Evolutionary conservation across 2,113 vertebrate species (phyloP), one percentile per base, ranked within the genome.

Genomic region (Porphyrio hochstetteri): DNA sequence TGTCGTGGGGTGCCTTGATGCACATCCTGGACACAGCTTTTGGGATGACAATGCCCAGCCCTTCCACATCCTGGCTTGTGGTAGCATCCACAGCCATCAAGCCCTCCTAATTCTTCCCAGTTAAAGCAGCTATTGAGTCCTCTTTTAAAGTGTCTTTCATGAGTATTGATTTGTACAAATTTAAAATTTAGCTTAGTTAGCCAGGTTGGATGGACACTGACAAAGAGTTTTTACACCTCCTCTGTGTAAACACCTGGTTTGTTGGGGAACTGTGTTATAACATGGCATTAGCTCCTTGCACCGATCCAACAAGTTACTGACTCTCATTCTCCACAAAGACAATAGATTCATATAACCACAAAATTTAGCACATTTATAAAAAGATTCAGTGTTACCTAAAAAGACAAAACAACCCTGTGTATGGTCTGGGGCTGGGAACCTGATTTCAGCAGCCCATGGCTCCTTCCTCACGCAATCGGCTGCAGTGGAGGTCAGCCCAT

Each of bases 401-500:
- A 85, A 86, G 55, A 40, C 31, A 70, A 80, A 55, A 31, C 15
- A 75, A 31, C 1, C 1, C 27, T 16, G 23, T 42, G 29, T 10
- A 9, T 44, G 53, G 59, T 19, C 75, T 77, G n/a, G 16, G 56
- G 25, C n/a, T 67, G 65, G 25, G 79, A 79, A 79, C 50, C 27
- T 1, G 0, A 13, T 77, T 74, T 85, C 57, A 36, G 40, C 2
- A 1, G 50, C 11, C 3, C 53, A 12, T 5, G 31, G 36, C 60
- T 88, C 53, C 50, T 48, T 82, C 25, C 38, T 65, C 59, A 16
- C 33, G 2, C 2, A 80, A 50, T 10, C 0, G 0, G 53, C 78
- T 52, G 70, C 7, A 2, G 16, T n/a, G 60, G 44, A 95, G 92
- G 68, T 83, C 91, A 88, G 70, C 88, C 86, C 92, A 96, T 88